Evolutionary conservation across 2,888 invertebrate genomes (phyloP).

Genomic region (Nephrotoma appendiculata): DNA sequence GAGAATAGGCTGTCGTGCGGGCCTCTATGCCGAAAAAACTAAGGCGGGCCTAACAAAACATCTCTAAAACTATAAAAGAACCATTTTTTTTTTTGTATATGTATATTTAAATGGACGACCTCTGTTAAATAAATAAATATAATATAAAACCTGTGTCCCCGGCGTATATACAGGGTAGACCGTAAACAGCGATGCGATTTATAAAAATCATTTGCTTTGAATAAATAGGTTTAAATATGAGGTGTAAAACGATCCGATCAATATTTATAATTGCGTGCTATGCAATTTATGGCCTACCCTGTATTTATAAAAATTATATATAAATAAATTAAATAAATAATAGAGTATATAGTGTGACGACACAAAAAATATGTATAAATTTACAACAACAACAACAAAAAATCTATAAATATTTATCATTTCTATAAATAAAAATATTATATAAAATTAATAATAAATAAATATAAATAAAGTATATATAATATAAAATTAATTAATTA

Average conservation of each 20-base stretch:
- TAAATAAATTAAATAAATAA: not conserved
- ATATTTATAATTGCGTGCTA: not conserved
- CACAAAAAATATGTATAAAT: not conserved
- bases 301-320: not conserved
- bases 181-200: not conserved
- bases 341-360: not conserved
- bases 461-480: not conserved
- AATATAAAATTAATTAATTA: not conserved
- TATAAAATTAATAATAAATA: not conserved
- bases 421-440: not conserved
- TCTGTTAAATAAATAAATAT: not conserved
- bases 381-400: not conserved
- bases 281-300: not conserved
- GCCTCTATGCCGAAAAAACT: not conserved
- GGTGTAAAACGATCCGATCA: too few relatives aligned
- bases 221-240: too few relatives aligned
- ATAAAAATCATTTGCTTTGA: not conserved
- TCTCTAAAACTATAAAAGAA: not conserved
- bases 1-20: not conserved
- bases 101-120: not conserved
- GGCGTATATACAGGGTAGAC: not conserved
- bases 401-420: not conserved
- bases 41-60: not conserved
- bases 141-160: not conserved
- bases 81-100: not conserved